A percentile compares a stretch with the other conserved stretches of the same genome.
These are phyloP conservation scores for Istiophorus platypterus DNA, from an alignment of 2,113 vertebrate species.

Conservation along the genomic window DNA sequence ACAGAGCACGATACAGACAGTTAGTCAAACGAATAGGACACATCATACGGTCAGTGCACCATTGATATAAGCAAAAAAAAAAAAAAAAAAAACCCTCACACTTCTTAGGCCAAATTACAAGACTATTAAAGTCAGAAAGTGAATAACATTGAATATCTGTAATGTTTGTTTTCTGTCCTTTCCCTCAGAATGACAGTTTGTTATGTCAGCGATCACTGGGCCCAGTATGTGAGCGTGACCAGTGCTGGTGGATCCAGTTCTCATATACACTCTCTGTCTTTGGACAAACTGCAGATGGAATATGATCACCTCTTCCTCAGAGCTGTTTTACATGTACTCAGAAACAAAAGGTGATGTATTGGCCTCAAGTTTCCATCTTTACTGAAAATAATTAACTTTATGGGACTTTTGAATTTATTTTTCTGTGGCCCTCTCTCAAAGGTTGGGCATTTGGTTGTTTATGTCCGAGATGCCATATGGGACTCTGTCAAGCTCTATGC, in stretches of 20 bases:
- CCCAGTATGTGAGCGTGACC: slow-evolving; percentile 86
- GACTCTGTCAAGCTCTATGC: slow-evolving; percentile 92
- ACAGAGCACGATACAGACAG: slow-evolving; percentile 94
- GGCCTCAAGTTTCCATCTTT: background rate
- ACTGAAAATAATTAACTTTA: background rate
- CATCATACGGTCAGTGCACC: slow-evolving; percentile 89
- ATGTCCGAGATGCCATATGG: slow-evolving; percentile 99
- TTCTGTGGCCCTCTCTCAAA: slow-evolving; percentile 64
- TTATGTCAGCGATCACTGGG: slow-evolving; percentile 97
- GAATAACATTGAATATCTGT: background rate
- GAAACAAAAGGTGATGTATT: slow-evolving; percentile 92
- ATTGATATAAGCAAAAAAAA: background rate
- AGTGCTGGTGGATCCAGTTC: slow-evolving; percentile 68
- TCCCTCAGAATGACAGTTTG: slow-evolving; percentile 91
- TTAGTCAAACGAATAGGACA: slow-evolving; percentile 96
- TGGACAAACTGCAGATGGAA: slow-evolving; percentile 94
- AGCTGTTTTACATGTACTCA: slow-evolving; percentile 93
- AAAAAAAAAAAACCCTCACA: too few species aligned
- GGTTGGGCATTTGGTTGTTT: slow-evolving; percentile 97
- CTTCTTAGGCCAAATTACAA: background rate
- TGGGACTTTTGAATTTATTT: background rate
- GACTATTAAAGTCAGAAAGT: background rate
- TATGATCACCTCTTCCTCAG: slow-evolving; percentile 96
- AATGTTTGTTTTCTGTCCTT: background rate
- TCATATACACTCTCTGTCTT: slow-evolving; percentile 85